These are phyloP conservation scores for Anastatus disparis DNA, from an alignment of 1,140 invertebrate species.

Conservation along the genomic window DNA sequence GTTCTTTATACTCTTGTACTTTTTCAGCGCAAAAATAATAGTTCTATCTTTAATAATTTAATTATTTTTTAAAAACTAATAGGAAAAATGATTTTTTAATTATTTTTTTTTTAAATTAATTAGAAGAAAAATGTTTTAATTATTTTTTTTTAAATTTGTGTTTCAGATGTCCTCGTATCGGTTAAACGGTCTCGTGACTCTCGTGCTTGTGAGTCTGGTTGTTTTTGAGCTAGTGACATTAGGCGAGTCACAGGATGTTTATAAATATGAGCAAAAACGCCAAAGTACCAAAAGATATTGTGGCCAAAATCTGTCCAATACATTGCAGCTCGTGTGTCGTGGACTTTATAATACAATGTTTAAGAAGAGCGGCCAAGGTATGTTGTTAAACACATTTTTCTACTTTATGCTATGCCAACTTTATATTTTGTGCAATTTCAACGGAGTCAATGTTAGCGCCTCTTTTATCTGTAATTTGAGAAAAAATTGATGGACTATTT, in stretches of 20 bases:
- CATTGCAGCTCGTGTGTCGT: slow-evolving; percentile 58
- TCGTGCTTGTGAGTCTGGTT: slow-evolving; percentile 50
- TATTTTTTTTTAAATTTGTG: not conserved
- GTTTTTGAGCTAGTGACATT: slow-evolving; percentile 48
- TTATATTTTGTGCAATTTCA: too few species aligned
- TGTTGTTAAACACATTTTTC: slow-evolving; percentile 16
- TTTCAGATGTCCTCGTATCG: slow-evolving; percentile 59
- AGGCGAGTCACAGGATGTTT: slow-evolving; percentile 52
- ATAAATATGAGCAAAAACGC: slow-evolving; percentile 51
- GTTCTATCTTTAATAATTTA: too few species aligned
- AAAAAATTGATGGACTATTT: too few species aligned
- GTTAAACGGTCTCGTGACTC: slow-evolving; percentile 48
- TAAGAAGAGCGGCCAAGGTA: slow-evolving; percentile 61
- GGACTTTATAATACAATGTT: slow-evolving; percentile 63
- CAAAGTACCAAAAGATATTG: slow-evolving; percentile 56
- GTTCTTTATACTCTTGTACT: too few species aligned
- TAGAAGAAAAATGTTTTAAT: too few species aligned
- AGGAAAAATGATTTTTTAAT: too few species aligned
- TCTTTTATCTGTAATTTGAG: too few species aligned
- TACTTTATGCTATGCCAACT: too few species aligned
- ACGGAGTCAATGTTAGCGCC: too few species aligned
- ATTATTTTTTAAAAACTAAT: too few species aligned
- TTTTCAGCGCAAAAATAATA: too few species aligned
- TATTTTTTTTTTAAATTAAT: too few species aligned
- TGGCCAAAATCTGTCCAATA: slow-evolving; percentile 58